Conservation (phyloP, 2,113 vertebrate species). For the Uropsilus gracilis region DNA sequence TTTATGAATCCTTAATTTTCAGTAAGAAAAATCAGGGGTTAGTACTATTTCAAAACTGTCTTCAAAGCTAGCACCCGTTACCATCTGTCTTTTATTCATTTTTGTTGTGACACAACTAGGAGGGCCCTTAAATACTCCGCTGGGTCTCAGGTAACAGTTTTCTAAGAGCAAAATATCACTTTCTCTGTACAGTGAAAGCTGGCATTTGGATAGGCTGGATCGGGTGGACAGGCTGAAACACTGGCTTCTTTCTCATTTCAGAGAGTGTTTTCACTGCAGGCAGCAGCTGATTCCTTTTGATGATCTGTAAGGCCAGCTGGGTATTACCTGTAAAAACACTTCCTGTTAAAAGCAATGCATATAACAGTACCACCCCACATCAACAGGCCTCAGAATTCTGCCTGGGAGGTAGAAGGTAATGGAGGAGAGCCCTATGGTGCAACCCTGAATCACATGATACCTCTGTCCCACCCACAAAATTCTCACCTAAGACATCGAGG, state of each 20-base stretch:
- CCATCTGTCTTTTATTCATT: conserved; percentile 69
- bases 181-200: conserved; percentile 95
- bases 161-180: conserved; percentile 84
- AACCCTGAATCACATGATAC: background rate
- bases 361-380: background rate
- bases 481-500: background rate
- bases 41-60: background rate
- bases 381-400: background rate
- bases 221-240: conserved; percentile 88
- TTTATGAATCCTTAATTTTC: conserved; percentile 62
- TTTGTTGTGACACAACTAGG: conserved; percentile 67
- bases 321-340: conserved; percentile 91
- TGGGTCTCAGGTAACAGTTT: conserved; percentile 44
- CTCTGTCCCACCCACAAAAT: background rate
- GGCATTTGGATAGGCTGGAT: conserved; percentile 94
- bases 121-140: background rate
- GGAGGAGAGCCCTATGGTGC: background rate
- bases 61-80: conserved; percentile 43
- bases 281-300: conserved; percentile 98
- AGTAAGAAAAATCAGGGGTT: background rate
- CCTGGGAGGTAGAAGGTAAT: background rate
- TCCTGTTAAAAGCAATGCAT: background rate
- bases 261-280: conserved; percentile 90
- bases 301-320: conserved; percentile 98
- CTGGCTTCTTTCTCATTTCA: conserved; percentile 92